Conservation (phyloP, 2,797 vertebrate genomes). For the Staurois parvus region DNA sequence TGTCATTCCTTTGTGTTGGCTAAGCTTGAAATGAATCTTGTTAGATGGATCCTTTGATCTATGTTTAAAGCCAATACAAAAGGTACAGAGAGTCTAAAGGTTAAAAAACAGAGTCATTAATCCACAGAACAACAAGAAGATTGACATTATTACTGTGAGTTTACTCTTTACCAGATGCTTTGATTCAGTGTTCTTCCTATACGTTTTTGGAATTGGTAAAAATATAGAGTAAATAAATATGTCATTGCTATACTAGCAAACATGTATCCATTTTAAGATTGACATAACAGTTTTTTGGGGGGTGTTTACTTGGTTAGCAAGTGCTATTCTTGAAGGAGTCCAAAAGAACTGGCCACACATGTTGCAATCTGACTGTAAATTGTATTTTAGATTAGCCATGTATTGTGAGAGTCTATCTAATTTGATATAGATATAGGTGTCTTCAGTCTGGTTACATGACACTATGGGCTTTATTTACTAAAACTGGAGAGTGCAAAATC, state of each 20-base stretch:
- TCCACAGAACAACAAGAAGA: neutral
- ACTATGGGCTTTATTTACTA: too few relatives aligned
- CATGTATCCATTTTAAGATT: neutral
- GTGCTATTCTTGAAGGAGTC: too few relatives aligned
- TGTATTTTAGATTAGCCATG: too few relatives aligned
- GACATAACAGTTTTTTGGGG: too few relatives aligned
- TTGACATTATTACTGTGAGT: neutral
- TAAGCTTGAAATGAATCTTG: neutral
- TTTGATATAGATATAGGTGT: too few relatives aligned
- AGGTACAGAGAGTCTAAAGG: neutral
- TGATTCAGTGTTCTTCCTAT: neutral
- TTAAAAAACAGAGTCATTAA: neutral
- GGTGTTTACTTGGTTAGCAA: too few relatives aligned
- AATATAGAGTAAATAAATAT: neutral
- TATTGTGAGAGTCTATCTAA: too few relatives aligned
- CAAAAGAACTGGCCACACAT: too few relatives aligned
- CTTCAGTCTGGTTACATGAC: too few relatives aligned
- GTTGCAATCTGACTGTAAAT: too few relatives aligned
- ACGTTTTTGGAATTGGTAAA: neutral
- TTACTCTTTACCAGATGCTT: neutral
- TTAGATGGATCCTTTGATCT: neutral
- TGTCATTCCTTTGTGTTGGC: neutral
- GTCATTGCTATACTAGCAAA: neutral
- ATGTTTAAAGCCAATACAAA: neutral
- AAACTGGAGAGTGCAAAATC: too few relatives aligned